Evolutionary conservation across 1,140 invertebrate species (phyloP), one percentile per base, ranked within the genome.

Genomic region (Platyscapa corneri): DNA sequence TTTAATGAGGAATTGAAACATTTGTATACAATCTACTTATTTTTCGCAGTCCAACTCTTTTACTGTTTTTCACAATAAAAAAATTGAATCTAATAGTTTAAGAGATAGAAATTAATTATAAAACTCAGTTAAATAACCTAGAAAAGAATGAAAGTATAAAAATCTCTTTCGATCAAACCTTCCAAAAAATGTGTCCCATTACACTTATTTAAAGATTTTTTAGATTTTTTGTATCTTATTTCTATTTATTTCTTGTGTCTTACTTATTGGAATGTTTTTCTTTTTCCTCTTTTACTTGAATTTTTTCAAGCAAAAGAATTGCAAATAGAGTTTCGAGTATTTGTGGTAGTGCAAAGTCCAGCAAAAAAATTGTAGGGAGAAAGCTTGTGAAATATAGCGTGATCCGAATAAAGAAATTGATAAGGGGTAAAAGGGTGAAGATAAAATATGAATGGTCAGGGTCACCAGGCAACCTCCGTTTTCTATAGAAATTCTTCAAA

Each of bases 371-470:
- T 37, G 60, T 39, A 16, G 60, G 39, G 30, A 74, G 65, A 70
- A 86, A 85, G 87, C 84, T 83, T 67, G 83, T 90, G 89, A 91
- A 86, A 92, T 91, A 90, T 90, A 88, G 88, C 75, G 67, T 53
- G 74, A 81, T 82, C 64, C 72, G 82, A 84, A 86, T 85, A 86
- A 90, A 89, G 87, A 90, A 91, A 92, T 90, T 90, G 90, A 91
- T 91, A 92, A 91, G 88, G 76, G 84, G 76, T 32, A 3, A n/a
- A 79, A 42, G 42, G n/a, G 79, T 42, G 79, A 67, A 88, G 86
- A 91, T 91, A 89, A 92, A 90, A 89, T 90, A 90, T 89, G 88
- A 90, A 90, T 89, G 86, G 86, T 81, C 80, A 85, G 56, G 84
- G 84, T 84, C 75, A 72, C 53, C 72, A 75, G 60, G 56, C 72